A percentile compares a stretch with the other conserved stretches of the same genome.
These are phyloP conservation scores for Brachionus calyciflorus DNA, from an alignment of 1,140 invertebrate species.

Conservation along the genomic window DNA sequence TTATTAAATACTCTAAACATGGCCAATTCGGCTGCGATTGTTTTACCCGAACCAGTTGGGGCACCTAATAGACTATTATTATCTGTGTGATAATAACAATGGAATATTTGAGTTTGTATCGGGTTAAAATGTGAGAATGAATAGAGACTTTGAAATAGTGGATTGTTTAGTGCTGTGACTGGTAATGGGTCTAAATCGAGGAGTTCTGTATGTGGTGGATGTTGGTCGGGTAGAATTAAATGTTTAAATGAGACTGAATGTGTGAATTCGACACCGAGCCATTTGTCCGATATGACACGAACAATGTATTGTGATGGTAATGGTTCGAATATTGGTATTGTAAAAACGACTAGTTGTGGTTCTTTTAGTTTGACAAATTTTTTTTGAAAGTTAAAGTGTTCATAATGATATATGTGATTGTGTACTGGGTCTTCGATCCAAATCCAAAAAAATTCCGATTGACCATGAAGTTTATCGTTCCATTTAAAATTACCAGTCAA, in stretches of 20 bases:
- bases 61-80: slow-evolving; percentile 90
- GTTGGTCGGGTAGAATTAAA: slow-evolving; percentile 83
- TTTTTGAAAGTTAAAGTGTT: slow-evolving; percentile 82
- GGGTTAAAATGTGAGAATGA: slow-evolving; percentile 94
- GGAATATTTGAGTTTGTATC: slow-evolving; percentile 97
- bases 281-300: slow-evolving; percentile 79
- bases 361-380: slow-evolving; percentile 73
- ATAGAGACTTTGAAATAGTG: slow-evolving; percentile 75
- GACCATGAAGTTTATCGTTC: slow-evolving; percentile 70
- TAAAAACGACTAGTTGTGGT: slow-evolving; percentile 82
- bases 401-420: slow-evolving; percentile 92
- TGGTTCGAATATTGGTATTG: slow-evolving; percentile 88
- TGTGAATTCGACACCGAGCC: slow-evolving; percentile 76
- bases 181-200: slow-evolving; percentile 86
- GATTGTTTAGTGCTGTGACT: slow-evolving; percentile 74
- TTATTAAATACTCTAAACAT: slow-evolving; percentile 78
- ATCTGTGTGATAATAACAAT: slow-evolving; percentile 90
- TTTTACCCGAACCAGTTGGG: slow-evolving; percentile 97
- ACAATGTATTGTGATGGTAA: slow-evolving; percentile 87
- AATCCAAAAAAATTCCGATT: slow-evolving; percentile 87
- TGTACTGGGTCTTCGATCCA: slow-evolving; percentile 93
- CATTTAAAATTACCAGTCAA: slow-evolving; percentile 76
- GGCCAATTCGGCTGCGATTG: slow-evolving; percentile 93
- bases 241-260: slow-evolving; percentile 79
- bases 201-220: slow-evolving; percentile 90